Evolutionary conservation across 2,113 vertebrate species (phyloP).

Genomic region (Sphyrna mokarran): DNA sequence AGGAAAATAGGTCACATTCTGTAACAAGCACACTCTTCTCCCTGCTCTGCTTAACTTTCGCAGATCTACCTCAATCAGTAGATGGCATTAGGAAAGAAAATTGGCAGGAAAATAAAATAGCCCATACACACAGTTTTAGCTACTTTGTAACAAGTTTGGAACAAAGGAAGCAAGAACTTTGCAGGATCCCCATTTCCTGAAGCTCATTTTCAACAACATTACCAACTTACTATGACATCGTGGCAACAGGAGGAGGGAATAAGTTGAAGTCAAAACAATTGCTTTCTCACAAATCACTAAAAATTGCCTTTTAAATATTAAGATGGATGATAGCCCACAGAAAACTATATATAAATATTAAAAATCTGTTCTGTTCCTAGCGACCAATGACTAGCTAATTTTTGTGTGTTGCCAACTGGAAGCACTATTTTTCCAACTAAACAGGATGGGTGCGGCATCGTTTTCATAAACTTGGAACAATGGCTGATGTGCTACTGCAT

Average conservation of each 20-base stretch:
- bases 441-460: conserved; percentile 25
- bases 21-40: neutral
- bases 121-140: neutral
- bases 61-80: neutral
- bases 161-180: neutral
- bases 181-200: neutral
- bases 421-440: neutral
- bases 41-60: neutral
- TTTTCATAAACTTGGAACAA: conserved; percentile 22
- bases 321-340: conserved; percentile 1
- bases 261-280: neutral
- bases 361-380: neutral
- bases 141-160: neutral
- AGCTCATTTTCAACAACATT: neutral
- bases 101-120: neutral
- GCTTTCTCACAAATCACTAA: neutral
- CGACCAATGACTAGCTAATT: neutral
- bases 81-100: neutral
- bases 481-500: conserved; percentile 21
- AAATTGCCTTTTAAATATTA: neutral
- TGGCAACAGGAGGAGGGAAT: neutral
- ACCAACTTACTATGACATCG: neutral
- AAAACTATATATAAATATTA: neutral
- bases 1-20: neutral
- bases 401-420: conserved; percentile 23